A percentile compares a stretch with the other conserved stretches of the same genome.
Evolutionary conservation across 2,113 vertebrate species (phyloP).

Genomic region (Channa maculata): DNA sequence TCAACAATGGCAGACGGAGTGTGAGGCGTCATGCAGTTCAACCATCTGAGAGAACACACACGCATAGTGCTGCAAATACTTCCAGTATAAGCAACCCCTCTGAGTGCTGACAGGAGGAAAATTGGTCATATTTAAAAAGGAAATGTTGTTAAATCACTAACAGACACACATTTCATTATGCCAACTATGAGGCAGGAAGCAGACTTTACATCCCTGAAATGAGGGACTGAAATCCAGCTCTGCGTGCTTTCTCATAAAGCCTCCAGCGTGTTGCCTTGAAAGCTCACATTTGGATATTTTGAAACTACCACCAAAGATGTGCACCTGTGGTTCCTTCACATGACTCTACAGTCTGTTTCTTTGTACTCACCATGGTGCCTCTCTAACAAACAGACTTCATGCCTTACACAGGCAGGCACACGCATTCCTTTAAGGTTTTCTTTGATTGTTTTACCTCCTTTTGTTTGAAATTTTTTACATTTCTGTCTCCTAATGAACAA

Average conservation of each 20-base stretch:
- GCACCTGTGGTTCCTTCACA: conserved; percentile 46
- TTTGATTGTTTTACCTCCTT: not conserved
- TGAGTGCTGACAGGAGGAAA: not conserved
- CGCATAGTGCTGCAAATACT: conserved; percentile 13
- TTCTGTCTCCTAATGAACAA: not conserved
- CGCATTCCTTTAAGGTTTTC: conserved; percentile 19
- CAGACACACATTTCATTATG: conserved; percentile 38
- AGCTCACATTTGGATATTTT: conserved; percentile 60
- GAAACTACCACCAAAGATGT: conserved; percentile 28
- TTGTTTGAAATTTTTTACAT: not conserved
- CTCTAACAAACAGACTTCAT: conserved; percentile 44
- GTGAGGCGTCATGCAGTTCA: conserved; percentile 64
- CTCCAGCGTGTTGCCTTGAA: conserved; percentile 36
- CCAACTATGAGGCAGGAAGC: conserved; percentile 49
- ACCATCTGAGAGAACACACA: conserved; percentile 59
- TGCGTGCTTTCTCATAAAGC: conserved; percentile 11
- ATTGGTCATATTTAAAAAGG: conserved; percentile 66
- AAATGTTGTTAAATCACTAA: conserved; percentile 59
- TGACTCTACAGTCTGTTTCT: conserved; percentile 49
- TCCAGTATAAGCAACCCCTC: conserved; percentile 26
- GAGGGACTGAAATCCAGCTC: conserved; percentile 32
- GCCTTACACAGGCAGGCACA: conserved; percentile 17
- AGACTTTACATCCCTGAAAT: conserved; percentile 38
- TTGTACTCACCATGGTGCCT: conserved; percentile 56
- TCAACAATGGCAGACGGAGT: conserved; percentile 69